Conservation (phyloP, 2,113 vertebrate species). For the Procapra przewalskii region DNA sequence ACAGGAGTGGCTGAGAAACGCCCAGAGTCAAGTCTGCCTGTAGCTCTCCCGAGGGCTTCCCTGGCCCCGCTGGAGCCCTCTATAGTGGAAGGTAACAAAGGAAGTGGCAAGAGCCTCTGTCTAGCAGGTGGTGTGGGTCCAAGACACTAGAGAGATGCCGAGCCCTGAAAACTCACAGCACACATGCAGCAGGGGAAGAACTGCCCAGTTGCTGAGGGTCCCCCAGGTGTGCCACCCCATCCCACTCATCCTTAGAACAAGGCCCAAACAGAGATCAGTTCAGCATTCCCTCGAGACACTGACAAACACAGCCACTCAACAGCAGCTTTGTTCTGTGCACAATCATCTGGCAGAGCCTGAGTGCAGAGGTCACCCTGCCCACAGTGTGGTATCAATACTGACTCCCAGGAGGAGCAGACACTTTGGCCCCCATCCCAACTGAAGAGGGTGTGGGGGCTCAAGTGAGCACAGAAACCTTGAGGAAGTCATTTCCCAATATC, state of each 20-base stretch:
- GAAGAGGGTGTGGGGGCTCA: not conserved
- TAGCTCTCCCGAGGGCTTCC: not conserved
- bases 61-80: not conserved
- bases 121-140: not conserved
- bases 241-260: not conserved
- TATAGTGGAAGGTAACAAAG: not conserved
- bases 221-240: not conserved
- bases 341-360: rapidly evolving
- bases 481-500: not conserved
- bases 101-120: not conserved
- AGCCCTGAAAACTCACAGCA: not conserved
- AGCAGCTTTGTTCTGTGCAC: not conserved
- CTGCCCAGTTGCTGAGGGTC: not conserved
- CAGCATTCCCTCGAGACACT: not conserved
- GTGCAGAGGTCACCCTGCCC: not conserved
- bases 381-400: too few species aligned
- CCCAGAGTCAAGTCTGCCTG: too few species aligned
- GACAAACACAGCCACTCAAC: not conserved
- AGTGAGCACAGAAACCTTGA: not conserved
- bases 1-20: not conserved
- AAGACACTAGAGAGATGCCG: not conserved
- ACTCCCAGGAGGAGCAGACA: not conserved
- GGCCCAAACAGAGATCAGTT: not conserved
- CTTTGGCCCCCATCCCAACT: not conserved
- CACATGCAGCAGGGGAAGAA: not conserved